Conservation (phyloP, 2,888 invertebrate genomes). For the Danaus chrysippus region DNA sequence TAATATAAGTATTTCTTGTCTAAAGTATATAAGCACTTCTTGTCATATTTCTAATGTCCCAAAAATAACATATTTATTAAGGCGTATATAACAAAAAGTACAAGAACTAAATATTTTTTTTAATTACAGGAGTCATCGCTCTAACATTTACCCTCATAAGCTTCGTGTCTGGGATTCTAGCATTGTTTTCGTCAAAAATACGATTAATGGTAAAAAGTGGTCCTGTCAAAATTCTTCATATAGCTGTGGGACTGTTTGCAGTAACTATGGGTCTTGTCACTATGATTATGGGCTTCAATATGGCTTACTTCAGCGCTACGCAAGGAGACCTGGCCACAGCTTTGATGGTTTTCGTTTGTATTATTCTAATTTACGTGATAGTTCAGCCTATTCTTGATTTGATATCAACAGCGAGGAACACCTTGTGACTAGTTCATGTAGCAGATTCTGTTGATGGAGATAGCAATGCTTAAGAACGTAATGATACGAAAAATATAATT, state of each 20-base stretch:
- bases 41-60: no score
- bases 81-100: no score
- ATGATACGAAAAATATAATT: not conserved
- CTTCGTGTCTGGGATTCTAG: slow-evolving; percentile 68
- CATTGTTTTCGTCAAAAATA: slow-evolving; percentile 73
- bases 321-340: slow-evolving; percentile 56
- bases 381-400: slow-evolving; percentile 63
- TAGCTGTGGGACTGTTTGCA: slow-evolving; percentile 72
- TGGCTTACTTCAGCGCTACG: slow-evolving; percentile 51
- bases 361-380: slow-evolving; percentile 54
- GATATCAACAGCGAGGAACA: slow-evolving; percentile 53
- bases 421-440: slow-evolving; percentile 56
- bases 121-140: slow-evolving; percentile 71
- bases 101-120: no score
- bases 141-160: slow-evolving; percentile 66
- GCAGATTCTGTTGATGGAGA: slow-evolving; percentile 50
- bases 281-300: slow-evolving; percentile 64
- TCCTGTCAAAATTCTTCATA: slow-evolving; percentile 71
- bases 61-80: no score
- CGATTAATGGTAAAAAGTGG: slow-evolving; percentile 69
- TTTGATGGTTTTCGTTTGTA: slow-evolving; percentile 55
- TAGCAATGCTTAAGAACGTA: slow-evolving; percentile 48
- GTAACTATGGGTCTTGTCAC: slow-evolving; percentile 73
- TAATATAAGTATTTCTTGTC: slow-evolving; percentile 2
- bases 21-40: no score